Percentiles rank a stretch among this genome's conserved stretches.
Evolutionary conservation across 2,113 vertebrate genomes (phyloP).

Genomic region (Sapajus apella): DNA sequence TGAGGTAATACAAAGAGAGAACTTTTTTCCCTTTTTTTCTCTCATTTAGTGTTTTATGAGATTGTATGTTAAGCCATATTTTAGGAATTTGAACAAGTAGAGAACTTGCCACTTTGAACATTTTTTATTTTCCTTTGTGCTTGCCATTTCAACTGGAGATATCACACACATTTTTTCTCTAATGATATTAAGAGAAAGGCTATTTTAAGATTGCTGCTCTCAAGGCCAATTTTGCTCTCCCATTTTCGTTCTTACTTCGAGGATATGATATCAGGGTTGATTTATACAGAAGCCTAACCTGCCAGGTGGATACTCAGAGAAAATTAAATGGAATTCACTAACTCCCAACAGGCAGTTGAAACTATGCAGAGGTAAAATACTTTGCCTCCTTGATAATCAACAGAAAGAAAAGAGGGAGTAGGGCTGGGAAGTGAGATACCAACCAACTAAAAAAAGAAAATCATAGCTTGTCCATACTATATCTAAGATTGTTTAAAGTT

Average conservation of each 20-base stretch:
- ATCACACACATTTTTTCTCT: background rate
- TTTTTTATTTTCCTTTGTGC: slow-evolving; percentile 42
- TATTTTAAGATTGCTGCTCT: slow-evolving; percentile 51
- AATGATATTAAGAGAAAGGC: slow-evolving; percentile 38
- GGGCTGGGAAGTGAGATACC: background rate
- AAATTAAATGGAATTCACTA: background rate
- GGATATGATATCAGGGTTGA: slow-evolving; percentile 21
- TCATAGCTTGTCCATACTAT: background rate
- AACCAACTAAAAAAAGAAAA: background rate
- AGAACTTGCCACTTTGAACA: slow-evolving; percentile 32
- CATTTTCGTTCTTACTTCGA: slow-evolving; percentile 46
- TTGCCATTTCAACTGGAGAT: slow-evolving; percentile 36
- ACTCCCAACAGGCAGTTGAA: background rate
- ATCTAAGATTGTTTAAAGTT: background rate
- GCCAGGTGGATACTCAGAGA: background rate
- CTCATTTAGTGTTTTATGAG: slow-evolving; percentile 64
- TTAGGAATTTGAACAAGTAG: slow-evolving; percentile 61
- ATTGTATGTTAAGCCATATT: slow-evolving; percentile 59
- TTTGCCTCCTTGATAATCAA: background rate
- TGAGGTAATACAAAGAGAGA: background rate
- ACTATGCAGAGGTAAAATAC: background rate
- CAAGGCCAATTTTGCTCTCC: slow-evolving; percentile 30
- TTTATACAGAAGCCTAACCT: background rate
- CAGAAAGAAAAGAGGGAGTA: background rate
- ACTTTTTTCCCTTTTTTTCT: background rate